These are phyloP conservation scores for Anthophora plumipes DNA, from an alignment of 2,888 invertebrate species.

Conservation along the genomic window DNA sequence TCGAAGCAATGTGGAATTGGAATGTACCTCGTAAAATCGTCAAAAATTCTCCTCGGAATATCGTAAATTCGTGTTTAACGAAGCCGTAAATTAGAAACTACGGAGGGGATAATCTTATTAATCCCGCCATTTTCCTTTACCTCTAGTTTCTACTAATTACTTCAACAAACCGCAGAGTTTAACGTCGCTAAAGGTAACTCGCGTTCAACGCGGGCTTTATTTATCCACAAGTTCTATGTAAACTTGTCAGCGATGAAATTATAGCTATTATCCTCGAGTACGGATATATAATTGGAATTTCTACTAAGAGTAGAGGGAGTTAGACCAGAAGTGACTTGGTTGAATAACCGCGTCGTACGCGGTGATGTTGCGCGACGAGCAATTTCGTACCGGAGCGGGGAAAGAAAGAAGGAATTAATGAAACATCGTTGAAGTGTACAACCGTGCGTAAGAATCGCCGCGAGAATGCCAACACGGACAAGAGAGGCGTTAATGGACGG, in stretches of 20 bases:
- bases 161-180: conserved; percentile 3
- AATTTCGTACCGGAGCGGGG: conserved; percentile 33
- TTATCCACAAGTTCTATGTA: conserved; percentile 29
- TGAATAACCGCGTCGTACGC: conserved; percentile 7
- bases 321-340: conserved; percentile 30
- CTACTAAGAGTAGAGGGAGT: background rate
- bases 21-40: no score
- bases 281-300: conserved; percentile 45
- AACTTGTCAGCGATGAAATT: conserved; percentile 44
- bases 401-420: conserved; percentile 60
- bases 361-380: conserved; percentile 6
- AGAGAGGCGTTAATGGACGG: conserved; percentile 71
- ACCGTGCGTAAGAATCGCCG: conserved; percentile 49
- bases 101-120: background rate
- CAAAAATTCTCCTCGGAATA: background rate
- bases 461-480: conserved; percentile 54
- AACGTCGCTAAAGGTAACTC: background rate
- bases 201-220: conserved; percentile 2
- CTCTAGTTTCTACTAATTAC: conserved; percentile 36
- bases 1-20: no score
- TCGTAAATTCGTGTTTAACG: conserved; percentile 17
- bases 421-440: conserved; percentile 61
- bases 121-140: background rate
- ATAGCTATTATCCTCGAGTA: conserved; percentile 4
- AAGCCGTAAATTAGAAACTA: conserved; percentile 17